These are phyloP conservation scores for Aphelenchoides fujianensis DNA, from an alignment of 1,140 invertebrate genomes.

Conservation along the genomic window DNA sequence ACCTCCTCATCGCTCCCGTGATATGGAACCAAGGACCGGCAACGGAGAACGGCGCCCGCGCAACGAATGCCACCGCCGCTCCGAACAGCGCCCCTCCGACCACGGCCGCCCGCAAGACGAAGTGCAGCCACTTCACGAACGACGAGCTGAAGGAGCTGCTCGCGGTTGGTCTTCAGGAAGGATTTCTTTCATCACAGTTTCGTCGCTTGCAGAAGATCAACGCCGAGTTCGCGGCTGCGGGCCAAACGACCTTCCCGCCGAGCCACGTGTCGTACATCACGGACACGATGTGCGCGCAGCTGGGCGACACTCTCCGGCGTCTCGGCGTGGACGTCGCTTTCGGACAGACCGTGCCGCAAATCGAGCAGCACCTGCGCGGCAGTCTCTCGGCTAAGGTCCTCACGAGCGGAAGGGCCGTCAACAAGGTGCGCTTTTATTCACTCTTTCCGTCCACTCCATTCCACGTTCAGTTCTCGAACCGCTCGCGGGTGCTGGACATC, in stretches of 20 bases:
- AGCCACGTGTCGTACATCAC: not conserved
- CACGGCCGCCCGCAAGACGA: conserved; percentile 10
- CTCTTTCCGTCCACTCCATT: too few species aligned
- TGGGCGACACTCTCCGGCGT: not conserved
- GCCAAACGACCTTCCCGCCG: not conserved
- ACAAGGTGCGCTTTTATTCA: not conserved
- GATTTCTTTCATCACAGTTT: not conserved
- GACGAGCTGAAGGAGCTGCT: conserved; percentile 11
- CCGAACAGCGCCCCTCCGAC: not conserved
- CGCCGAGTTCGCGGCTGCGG: not conserved
- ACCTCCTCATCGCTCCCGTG: not conserved
- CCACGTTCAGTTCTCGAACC: not conserved
- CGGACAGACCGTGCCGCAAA: not conserved
- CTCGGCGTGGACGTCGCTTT: not conserved
- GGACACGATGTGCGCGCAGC: not conserved
- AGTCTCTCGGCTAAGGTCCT: not conserved
- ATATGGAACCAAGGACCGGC: not conserved
- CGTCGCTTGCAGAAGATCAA: conserved; percentile 5
- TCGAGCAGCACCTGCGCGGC: not conserved
- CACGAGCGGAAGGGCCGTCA: not conserved
- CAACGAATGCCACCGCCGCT: not conserved
- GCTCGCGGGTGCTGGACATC: not conserved
- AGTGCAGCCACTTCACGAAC: conserved; percentile 19
- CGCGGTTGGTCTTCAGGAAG: not conserved
- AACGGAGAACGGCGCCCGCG: not conserved